phyloP scores from a whole-genome alignment of 2,888 invertebrate species.

The Acrobasis consociella region DNA sequence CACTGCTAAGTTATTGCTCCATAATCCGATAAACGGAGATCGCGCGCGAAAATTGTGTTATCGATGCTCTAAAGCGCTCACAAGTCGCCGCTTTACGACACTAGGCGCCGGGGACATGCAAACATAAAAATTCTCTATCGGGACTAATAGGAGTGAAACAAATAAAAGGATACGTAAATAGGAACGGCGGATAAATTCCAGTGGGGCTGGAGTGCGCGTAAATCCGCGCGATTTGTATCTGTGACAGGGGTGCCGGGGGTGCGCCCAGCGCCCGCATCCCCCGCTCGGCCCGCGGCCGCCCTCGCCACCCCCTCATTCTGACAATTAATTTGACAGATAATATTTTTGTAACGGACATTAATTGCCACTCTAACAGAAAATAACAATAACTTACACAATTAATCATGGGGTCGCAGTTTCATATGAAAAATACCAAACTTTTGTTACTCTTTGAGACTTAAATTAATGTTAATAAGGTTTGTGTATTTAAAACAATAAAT shows the following conservation, averaged over 20 bases:
- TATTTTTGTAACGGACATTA: slow-evolving; percentile 49
- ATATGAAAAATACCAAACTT: slow-evolving; percentile 1
- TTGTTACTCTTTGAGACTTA: not conserved
- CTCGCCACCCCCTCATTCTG: slow-evolving; percentile 45
- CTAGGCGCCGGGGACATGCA: slow-evolving; percentile 73
- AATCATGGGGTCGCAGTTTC: slow-evolving; percentile 21
- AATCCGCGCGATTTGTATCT: slow-evolving; percentile 83
- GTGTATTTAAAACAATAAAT: no score
- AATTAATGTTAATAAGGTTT: no score
- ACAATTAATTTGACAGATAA: slow-evolving; percentile 75
- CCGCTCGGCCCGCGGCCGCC: slow-evolving; percentile 34
- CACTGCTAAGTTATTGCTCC: slow-evolving; percentile 69
- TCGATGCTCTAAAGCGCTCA: slow-evolving; percentile 75
- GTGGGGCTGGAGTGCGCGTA: slow-evolving; percentile 80
- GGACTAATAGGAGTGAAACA: slow-evolving; percentile 81
- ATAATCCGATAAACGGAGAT: slow-evolving; percentile 77
- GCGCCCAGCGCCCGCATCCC: slow-evolving; percentile 47
- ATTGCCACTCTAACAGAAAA: slow-evolving; percentile 36
- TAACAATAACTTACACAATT: slow-evolving; percentile 30
- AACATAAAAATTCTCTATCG: slow-evolving; percentile 83
- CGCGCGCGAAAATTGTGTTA: slow-evolving; percentile 75
- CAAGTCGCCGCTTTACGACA: slow-evolving; percentile 80
- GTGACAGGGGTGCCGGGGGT: slow-evolving; percentile 73
- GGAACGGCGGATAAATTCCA: slow-evolving; percentile 79
- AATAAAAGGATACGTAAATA: slow-evolving; percentile 83